These are phyloP conservation scores for Phrixothrix hirtus DNA, from an alignment of 2,888 invertebrate genomes.

Conservation along the genomic window DNA sequence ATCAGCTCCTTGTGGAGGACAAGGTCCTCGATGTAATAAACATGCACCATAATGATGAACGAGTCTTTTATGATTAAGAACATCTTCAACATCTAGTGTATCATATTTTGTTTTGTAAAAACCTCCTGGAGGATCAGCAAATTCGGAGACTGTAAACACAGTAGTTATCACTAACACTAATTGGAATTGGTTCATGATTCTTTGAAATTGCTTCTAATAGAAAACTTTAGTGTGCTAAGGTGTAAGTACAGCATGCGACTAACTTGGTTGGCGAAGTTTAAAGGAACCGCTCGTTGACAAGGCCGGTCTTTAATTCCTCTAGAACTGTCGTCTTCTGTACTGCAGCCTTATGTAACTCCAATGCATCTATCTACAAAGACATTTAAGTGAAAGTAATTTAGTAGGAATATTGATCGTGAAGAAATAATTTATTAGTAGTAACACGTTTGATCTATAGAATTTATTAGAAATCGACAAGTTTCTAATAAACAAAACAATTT, in stretches of 20 bases:
- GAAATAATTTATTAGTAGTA: no score
- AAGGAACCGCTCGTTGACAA: not conserved
- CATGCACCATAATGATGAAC: slow-evolving; percentile 74
- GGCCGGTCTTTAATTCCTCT: not conserved
- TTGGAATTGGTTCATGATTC: slow-evolving; percentile 7
- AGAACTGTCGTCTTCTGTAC: not conserved
- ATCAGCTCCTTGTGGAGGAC: slow-evolving; percentile 73
- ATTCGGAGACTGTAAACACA: not conserved
- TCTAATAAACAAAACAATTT: no score
- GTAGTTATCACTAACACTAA: slow-evolving; percentile 4
- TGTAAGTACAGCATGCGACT: slow-evolving; percentile 1
- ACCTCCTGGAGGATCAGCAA: slow-evolving; percentile 38
- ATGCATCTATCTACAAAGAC: not conserved
- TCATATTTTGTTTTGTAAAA: slow-evolving; percentile 65
- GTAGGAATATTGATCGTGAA: no score
- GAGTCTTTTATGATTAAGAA: slow-evolving; percentile 69
- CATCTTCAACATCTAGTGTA: slow-evolving; percentile 69
- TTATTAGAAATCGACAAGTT: no score
- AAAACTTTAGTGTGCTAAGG: not conserved
- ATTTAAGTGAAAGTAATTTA: no score
- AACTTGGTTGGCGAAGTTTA: slow-evolving; percentile 2
- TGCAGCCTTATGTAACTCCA: not conserved
- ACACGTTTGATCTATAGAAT: no score
- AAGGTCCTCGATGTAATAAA: slow-evolving; percentile 67
- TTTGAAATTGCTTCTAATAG: slow-evolving; percentile 6